phyloP scores from a whole-genome alignment of 2,888 invertebrate species.

The Pandemis corylana region DNA sequence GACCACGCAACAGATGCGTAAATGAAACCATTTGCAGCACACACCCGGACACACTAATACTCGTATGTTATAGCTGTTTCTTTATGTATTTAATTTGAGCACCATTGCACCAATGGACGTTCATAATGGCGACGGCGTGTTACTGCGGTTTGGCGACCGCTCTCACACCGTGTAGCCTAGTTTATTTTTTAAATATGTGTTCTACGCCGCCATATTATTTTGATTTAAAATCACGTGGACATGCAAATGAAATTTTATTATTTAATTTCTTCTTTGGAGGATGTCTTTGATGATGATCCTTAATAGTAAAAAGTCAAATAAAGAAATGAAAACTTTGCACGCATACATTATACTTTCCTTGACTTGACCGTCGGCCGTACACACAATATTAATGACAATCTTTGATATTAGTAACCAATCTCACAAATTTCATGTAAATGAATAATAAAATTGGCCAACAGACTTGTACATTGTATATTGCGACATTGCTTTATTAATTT shows the following conservation, averaged over 20 bases:
- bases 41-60: not conserved
- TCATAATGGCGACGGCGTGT: constrained; percentile 77
- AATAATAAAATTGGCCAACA: too few species aligned
- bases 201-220: not conserved
- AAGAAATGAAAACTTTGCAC: too few species aligned
- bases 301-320: too few species aligned
- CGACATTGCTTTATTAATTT: not conserved
- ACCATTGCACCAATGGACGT: constrained; percentile 65
- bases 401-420: too few species aligned
- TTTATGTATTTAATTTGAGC: constrained; percentile 75
- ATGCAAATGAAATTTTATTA: too few species aligned
- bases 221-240: not conserved
- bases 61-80: constrained; percentile 30
- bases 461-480: not conserved
- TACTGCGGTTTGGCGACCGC: constrained; percentile 79
- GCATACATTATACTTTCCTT: too few species aligned
- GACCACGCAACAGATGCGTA: constrained; percentile 30
- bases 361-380: too few species aligned
- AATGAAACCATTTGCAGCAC: constrained; percentile 18
- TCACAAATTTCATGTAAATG: too few species aligned
- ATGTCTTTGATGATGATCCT: too few species aligned
- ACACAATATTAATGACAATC: too few species aligned
- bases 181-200: constrained; percentile 11
- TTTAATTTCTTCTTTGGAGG: too few species aligned
- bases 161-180: constrained; percentile 52